Evolutionary conservation across 2,888 invertebrate genomes (phyloP).

Genomic region (Chalcosyrphus nemorum): DNA sequence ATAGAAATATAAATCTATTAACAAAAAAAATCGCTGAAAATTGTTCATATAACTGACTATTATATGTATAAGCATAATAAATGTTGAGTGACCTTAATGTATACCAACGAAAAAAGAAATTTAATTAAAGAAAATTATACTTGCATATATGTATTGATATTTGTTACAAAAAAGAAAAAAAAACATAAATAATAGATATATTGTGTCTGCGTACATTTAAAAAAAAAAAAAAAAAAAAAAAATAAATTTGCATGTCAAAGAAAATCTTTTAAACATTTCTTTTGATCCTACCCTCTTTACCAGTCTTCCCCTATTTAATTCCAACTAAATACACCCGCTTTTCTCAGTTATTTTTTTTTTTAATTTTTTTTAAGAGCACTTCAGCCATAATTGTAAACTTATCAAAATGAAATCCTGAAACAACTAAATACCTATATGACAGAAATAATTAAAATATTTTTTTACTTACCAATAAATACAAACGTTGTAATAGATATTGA

Average conservation of each 20-base stretch:
- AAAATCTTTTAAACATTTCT: not conserved
- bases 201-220: conserved; percentile 3
- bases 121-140: not conserved
- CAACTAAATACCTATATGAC: conserved; percentile 18
- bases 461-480: conserved; percentile 13
- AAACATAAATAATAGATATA: not conserved
- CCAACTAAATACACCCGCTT: not conserved
- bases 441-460: conserved; percentile 23
- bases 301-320: not conserved
- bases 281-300: not conserved
- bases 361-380: conserved; percentile 1
- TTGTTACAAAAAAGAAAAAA: conserved; percentile 23
- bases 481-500: not conserved
- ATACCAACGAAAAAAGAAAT: conserved; percentile 70
- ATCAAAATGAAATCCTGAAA: conserved; percentile 20
- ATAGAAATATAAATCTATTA: conserved; percentile 1
- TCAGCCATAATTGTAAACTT: not conserved
- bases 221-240: not conserved
- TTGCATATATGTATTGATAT: conserved; percentile 26
- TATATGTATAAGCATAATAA: conserved; percentile 50
- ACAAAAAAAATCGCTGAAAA: conserved; percentile 33
- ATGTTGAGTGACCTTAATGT: conserved; percentile 77
- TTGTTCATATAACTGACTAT: conserved; percentile 38
- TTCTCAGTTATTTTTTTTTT: no score
- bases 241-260: not conserved